A percentile compares a stretch with the other conserved stretches of the same genome.
Evolutionary conservation across 2,797 vertebrate species (phyloP).

Genomic region (Sarcophilus harrisii): DNA sequence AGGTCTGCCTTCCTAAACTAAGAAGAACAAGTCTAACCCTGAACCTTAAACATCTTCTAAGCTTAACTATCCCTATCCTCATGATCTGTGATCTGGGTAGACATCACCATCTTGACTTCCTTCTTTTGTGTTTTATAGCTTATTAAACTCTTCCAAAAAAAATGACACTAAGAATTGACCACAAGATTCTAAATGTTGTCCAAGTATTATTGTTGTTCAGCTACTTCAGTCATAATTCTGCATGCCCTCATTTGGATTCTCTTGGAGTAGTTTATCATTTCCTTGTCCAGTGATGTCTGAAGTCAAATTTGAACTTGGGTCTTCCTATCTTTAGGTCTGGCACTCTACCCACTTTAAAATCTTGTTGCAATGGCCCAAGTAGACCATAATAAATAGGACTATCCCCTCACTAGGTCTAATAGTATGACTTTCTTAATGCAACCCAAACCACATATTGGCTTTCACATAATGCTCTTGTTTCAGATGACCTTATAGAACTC

Average conservation of each 20-base stretch:
- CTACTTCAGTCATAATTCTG: too few relatives aligned
- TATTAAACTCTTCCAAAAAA: too few relatives aligned
- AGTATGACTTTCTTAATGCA: background rate
- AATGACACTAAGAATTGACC: background rate
- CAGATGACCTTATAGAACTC: background rate
- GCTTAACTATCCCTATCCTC: background rate
- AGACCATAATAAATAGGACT: background rate
- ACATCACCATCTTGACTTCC: background rate
- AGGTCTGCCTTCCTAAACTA: background rate
- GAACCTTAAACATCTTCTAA: background rate
- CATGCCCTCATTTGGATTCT: too few relatives aligned
- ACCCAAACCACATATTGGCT: background rate
- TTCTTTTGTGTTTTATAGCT: background rate
- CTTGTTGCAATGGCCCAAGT: background rate
- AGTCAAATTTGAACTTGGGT: too few relatives aligned
- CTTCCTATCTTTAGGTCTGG: too few relatives aligned
- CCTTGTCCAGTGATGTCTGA: background rate
- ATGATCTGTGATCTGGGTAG: background rate
- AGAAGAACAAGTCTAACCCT: background rate
- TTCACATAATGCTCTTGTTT: background rate
- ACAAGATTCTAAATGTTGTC: background rate
- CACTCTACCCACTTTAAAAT: background rate
- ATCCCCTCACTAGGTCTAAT: background rate
- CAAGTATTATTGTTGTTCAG: too few relatives aligned
- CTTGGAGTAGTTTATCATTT: too few relatives aligned